A percentile compares a stretch with the other conserved stretches of the same genome.
These are phyloP conservation scores for Machaerirhynchus nigripectus DNA, from an alignment of 2,113 vertebrate species.

Conservation along the genomic window DNA sequence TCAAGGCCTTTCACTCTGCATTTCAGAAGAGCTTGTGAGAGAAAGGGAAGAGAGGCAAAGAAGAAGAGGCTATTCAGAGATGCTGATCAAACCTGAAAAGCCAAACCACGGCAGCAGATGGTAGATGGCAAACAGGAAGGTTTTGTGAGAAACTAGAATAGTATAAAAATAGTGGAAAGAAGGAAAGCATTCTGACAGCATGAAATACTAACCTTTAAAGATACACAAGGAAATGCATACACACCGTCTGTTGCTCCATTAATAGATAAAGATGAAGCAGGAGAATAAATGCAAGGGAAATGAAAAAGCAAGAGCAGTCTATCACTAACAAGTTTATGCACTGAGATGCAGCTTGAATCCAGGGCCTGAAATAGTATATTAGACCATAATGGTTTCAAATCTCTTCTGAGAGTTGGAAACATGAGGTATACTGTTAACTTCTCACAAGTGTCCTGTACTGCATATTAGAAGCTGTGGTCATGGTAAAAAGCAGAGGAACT, in stretches of 20 bases:
- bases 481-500: not conserved
- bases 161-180: not conserved
- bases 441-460: slow-evolving; percentile 8
- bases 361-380: slow-evolving; percentile 27
- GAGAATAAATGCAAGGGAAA: slow-evolving; percentile 7
- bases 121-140: not conserved
- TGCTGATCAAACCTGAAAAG: not conserved
- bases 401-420: not conserved
- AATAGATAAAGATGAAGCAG: slow-evolving; percentile 45
- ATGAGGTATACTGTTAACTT: not conserved
- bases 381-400: slow-evolving; percentile 22
- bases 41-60: not conserved
- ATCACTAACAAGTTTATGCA: slow-evolving; percentile 25
- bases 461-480: slow-evolving; percentile 16
- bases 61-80: not conserved
- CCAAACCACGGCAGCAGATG: not conserved
- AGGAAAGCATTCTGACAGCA: not conserved
- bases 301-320: not conserved
- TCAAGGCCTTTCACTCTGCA: not conserved
- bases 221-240: not conserved
- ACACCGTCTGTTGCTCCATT: not conserved
- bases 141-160: not conserved
- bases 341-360: not conserved
- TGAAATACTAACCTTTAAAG: not conserved
- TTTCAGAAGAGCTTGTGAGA: not conserved